Conservation (phyloP, 2,888 invertebrate genomes). For the Syrphus vitripennis region DNA sequence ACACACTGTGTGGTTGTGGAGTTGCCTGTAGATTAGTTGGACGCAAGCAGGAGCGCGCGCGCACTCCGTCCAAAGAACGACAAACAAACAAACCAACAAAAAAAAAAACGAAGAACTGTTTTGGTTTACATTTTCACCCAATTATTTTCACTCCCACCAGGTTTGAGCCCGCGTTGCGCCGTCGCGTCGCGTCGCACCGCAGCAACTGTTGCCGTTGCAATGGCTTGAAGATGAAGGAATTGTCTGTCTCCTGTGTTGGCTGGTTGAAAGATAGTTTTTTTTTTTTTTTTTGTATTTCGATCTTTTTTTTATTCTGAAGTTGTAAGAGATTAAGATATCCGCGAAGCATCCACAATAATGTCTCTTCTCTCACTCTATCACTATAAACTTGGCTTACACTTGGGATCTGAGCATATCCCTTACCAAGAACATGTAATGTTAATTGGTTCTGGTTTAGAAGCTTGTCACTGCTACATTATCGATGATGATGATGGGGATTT, state of each 20-base stretch:
- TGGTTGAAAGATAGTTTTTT: conserved; percentile 26
- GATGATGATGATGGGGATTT: conserved; percentile 62
- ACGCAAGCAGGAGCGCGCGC: conserved; percentile 65
- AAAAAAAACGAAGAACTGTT: conserved; percentile 32
- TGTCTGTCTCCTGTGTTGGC: conserved; percentile 49
- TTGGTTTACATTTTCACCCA: conserved; percentile 74
- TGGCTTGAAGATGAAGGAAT: conserved; percentile 42
- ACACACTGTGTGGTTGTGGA: conserved; percentile 77
- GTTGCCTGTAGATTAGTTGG: conserved; percentile 66
- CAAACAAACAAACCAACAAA: neutral
- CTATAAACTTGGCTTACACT: neutral
- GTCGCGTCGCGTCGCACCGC: neutral
- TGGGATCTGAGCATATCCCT: conserved; percentile 20
- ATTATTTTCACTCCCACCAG: conserved; percentile 76
- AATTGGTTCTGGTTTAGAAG: conserved; percentile 72
- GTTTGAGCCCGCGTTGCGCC: conserved; percentile 27
- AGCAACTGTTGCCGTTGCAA: neutral
- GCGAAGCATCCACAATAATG: conserved; percentile 64
- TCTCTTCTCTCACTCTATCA: conserved; percentile 56
- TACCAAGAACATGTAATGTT: conserved; percentile 69
- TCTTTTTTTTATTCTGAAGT: conserved; percentile 24
- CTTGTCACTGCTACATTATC: conserved; percentile 70
- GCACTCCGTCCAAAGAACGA: conserved; percentile 15
- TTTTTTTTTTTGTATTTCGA: neutral
- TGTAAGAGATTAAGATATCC: conserved; percentile 71